Conservation (phyloP, 2,113 vertebrate species). For the Cnemophilus loriae region DNA sequence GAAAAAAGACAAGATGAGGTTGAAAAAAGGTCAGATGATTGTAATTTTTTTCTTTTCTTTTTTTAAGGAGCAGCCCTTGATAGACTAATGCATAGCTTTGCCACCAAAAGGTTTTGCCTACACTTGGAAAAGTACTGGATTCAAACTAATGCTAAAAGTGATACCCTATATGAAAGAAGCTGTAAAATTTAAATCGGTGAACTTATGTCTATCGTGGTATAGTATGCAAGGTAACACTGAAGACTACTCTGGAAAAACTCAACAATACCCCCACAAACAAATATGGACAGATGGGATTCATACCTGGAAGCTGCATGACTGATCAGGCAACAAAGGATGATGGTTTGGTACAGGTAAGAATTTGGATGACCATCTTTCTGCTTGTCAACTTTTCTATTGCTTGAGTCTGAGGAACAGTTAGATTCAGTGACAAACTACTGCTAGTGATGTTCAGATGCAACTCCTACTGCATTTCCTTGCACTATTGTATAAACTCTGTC, state of each 20-base stretch:
- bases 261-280: background rate
- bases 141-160: background rate
- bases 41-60: background rate
- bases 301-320: background rate
- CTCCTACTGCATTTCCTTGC: background rate
- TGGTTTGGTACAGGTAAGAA: background rate
- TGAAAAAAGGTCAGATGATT: background rate
- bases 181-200: background rate
- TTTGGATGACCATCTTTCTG: background rate
- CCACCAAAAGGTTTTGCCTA: background rate
- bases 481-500: background rate
- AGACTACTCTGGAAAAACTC: background rate
- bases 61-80: background rate
- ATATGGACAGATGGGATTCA: background rate
- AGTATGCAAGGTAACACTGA: background rate
- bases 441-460: background rate
- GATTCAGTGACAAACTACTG: background rate
- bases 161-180: background rate
- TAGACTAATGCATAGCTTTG: background rate
- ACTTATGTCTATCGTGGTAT: rapidly evolving
- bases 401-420: background rate
- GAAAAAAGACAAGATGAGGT: background rate
- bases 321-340: background rate
- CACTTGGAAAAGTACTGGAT: background rate
- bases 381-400: background rate